Evolutionary conservation across 2,888 invertebrate species (phyloP), one percentile per base, ranked within the genome.

Genomic region (Lamellibrachia satsuma): DNA sequence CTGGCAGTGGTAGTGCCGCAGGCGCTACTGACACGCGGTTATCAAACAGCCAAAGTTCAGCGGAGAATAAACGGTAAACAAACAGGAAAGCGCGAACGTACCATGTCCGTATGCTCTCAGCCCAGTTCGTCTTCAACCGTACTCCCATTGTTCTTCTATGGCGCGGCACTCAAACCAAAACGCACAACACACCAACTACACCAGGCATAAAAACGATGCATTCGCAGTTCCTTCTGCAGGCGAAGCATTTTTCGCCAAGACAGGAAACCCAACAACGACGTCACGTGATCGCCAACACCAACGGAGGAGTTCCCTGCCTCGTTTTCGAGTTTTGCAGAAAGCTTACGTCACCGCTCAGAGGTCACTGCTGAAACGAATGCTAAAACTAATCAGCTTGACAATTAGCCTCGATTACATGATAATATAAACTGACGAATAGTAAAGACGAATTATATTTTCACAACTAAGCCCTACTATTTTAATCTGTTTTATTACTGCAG

Each of bases 101-200:
- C 75, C 75, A 75, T 75, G 75, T 75, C 22, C 75, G 11, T 15
- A 75, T 75, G 22, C 75, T 75, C 6, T 75, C 75, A 15, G 75
- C 22, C 75, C 75, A 75, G 75, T 75, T 75, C 75, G 75, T n/a
- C 75, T 75, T 75, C 75, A 75, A 75, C 75, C 75, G 75, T 22
- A 75, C 75, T 15, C 75, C 75, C 75, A 75, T 75, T 75, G 75
- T 22, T 75, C 22, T 3, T 75, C 75, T 75, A 75, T 22, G 6
- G 75, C 75, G 22, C 22, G 3, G 75, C 75, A 75, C 75, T 75
- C 75, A 75, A 75, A 75, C 75, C 75, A 22, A 75, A 75, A 75
- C 22, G 75, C 75, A 75, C 75, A 75, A 75, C 22, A 75, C 75
- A 75, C 75, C 0, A 39, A 39, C 1, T 75, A 2, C 75, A 75